A percentile compares a stretch with the other conserved stretches of the same genome.
Conservation (phyloP, 2,113 vertebrate species). For the Aphyosemion australe region DNA sequence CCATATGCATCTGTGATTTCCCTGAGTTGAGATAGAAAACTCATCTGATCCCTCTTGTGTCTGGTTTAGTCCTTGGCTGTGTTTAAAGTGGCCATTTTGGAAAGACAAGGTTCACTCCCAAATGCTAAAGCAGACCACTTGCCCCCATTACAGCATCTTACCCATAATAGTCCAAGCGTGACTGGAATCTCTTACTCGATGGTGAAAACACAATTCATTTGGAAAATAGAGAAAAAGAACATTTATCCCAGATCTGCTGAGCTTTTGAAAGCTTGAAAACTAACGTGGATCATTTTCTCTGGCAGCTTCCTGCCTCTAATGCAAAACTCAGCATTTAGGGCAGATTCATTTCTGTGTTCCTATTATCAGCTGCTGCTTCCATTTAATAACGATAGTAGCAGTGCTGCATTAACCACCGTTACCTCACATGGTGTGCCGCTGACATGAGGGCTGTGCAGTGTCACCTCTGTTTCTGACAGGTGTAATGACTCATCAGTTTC, state of each 20-base stretch:
- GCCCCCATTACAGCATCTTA: constrained; percentile 55
- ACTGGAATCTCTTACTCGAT: constrained; percentile 60
- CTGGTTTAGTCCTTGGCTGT: constrained; percentile 60
- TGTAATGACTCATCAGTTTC: constrained; percentile 64
- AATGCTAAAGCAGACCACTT: constrained; percentile 57
- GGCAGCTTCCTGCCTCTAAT: constrained; percentile 37
- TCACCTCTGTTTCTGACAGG: constrained; percentile 69
- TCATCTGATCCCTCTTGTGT: constrained; percentile 60
- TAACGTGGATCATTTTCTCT: constrained; percentile 59
- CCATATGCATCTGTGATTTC: constrained; percentile 59
- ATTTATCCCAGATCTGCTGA: constrained; percentile 49
- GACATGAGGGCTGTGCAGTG: constrained; percentile 64
- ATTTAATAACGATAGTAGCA: constrained; percentile 15
- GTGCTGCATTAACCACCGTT: constrained; percentile 39
- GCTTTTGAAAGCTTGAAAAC: constrained; percentile 44
- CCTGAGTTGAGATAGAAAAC: constrained; percentile 47
- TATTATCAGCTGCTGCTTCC: constrained; percentile 8
- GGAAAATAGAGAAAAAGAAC: constrained; percentile 13
- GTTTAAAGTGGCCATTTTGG: constrained; percentile 65
- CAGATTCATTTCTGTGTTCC: constrained; percentile 6
- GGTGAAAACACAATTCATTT: constrained; percentile 63
- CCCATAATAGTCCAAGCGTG: constrained; percentile 49
- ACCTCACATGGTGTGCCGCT: constrained; percentile 50
- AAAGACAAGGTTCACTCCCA: constrained; percentile 65
- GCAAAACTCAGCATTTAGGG: constrained; percentile 8